phyloP scores from a whole-genome alignment of 1,140 invertebrate species.

The Caenorhabditis briggsae region DNA sequence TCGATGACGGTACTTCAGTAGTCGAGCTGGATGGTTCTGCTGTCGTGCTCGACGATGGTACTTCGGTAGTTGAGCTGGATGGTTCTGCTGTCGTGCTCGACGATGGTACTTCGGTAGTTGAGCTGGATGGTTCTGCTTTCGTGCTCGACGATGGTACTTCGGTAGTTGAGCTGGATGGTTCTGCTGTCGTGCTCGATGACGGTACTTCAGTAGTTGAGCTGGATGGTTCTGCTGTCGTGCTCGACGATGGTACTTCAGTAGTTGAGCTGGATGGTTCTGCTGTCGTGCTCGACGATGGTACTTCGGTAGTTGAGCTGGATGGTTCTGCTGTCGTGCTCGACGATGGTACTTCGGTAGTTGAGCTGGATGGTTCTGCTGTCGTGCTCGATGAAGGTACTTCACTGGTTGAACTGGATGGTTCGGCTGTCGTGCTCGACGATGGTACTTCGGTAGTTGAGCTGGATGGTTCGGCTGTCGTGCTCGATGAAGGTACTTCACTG shows the following conservation, averaged over 20 bases:
- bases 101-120: neutral
- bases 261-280: neutral
- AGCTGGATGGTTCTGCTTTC: neutral
- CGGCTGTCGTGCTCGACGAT: neutral
- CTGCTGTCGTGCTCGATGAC: neutral
- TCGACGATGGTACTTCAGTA: neutral
- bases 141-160: neutral
- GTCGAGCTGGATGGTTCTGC: neutral
- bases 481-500: too few species aligned
- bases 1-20: neutral
- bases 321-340: neutral
- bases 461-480: too few species aligned
- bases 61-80: too few species aligned
- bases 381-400: neutral
- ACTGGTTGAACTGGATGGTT: neutral
- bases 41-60: too few species aligned
- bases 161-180: neutral
- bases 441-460: neutral
- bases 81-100: neutral
- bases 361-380: neutral
- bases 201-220: neutral
- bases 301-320: neutral
- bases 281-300: neutral
- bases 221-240: neutral
- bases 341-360: neutral